These are phyloP conservation scores for Natrix natrix DNA, from an alignment of 2,797 vertebrate genomes.

Conservation along the genomic window DNA sequence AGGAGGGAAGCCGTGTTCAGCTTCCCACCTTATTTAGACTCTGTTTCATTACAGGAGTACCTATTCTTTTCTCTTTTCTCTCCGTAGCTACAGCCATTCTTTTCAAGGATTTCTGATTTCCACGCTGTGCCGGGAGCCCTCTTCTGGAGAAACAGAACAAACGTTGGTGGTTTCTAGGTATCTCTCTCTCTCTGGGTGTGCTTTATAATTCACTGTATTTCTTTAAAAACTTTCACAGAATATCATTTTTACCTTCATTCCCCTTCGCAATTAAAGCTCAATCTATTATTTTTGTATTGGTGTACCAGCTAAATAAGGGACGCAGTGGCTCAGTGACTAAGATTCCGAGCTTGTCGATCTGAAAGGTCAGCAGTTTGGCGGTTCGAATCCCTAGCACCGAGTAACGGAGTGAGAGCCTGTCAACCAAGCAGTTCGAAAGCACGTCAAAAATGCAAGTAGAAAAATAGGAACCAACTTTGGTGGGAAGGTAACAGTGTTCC, in stretches of 20 bases:
- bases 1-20: neutral
- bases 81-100: slow-evolving; percentile 33
- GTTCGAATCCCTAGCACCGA: too few species aligned
- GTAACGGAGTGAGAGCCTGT: too few species aligned
- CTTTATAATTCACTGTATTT: slow-evolving; percentile 3
- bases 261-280: neutral
- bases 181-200: neutral
- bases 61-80: slow-evolving; percentile 3
- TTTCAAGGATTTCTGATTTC: slow-evolving; percentile 55
- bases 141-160: slow-evolving; percentile 75
- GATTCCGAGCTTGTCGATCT: too few species aligned
- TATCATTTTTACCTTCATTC: neutral
- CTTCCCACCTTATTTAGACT: neutral
- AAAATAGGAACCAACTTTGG: too few species aligned
- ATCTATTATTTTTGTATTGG: neutral
- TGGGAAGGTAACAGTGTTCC: too few species aligned
- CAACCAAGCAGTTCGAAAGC: too few species aligned
- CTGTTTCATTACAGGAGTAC: neutral
- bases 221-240: neutral
- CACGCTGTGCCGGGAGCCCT: slow-evolving; percentile 76
- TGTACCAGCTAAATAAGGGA: neutral
- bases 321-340: too few species aligned
- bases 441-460: too few species aligned
- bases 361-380: too few species aligned
- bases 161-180: slow-evolving; percentile 11